Base-by-base conservation (phyloP, 2,113 vertebrate species). In the Misgurnus anguillicaudatus region DNA sequence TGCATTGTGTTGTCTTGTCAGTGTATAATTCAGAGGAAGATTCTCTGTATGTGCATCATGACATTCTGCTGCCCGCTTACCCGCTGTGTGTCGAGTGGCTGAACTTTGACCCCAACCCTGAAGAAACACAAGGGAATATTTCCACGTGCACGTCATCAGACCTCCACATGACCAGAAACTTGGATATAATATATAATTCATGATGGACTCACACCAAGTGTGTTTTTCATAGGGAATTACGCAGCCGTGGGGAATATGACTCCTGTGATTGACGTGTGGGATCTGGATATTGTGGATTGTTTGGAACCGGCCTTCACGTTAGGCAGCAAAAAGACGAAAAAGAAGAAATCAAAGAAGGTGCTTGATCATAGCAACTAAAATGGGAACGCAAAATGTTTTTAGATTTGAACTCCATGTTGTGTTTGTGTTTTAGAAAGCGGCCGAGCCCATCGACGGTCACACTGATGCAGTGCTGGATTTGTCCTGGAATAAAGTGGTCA, bases 241-340 rank as follows among this genome's bases (percentile, higher is more conserved):
- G 94, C 94, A 58, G 97, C 97, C 4, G 94, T 99, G 80, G 97
- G 97, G 76, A 99, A 92, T 87, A 98, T 99, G 97, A 98, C 94
- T 14, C 94, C 97, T 0, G 91, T 96, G 80, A 98, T 99, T 55
- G 97, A 99, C 9, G 87, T 99, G 42, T 99, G 98, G 98, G 96
- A 99, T 88, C 92, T 99, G 62, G 98, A 99, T 82, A 89, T 98
- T 81, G 97, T 99, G 17, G 97, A 98, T 81, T 96, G 95, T 79
- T 86, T 99, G 47, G 98, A 99, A 78, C 97, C 98, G 0, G 95
- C 90, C 55, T 98, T 99, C 89, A 94, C 96, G 3, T 93, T 99
- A 21, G 97, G 98, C 76, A 91, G 80, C 84, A 96, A 95, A 81
- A 94, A 94, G 70, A 88, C 87, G 0, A 89, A 94, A 76, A 96